Base-by-base conservation (phyloP, 2,797 vertebrate genomes). In the Ctenochaetus hawaiiensis region DNA sequence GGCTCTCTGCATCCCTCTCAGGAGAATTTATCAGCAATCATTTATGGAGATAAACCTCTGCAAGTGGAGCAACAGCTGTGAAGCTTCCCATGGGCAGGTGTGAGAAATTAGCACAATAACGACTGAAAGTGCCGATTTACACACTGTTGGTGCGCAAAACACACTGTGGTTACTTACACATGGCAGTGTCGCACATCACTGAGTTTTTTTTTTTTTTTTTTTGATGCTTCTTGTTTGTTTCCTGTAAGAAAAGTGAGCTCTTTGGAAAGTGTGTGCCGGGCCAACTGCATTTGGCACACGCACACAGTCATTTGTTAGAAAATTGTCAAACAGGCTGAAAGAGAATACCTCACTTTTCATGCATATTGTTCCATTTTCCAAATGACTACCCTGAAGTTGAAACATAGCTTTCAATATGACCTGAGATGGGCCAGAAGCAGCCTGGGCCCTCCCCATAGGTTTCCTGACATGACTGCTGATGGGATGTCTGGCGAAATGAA, bases 21-120 rank as follows among this genome's bases (percentile, higher is more conserved):
- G 72, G 89, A 82, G 92, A 87, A 89, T 93, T 90, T 85, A 91
- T 93, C 92, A 90, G 90, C 91, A 91, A 92, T 93, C 91, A 93
- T 89, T 92, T 92, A 91, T 91, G 90, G 86, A 91, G 88, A 93
- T 93, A 91, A 91, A 93, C 87, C 20, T 44, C 87, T 87, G 76
- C 85, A 88, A 93, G 85, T 86, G 78, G 84, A 91, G 88, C 85
- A 93, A 90, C 92, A 93, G 92, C 92, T 93, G 93, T 83, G 91
- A 88, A 90, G 83, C 87, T 88, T 90, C 91, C 91, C 81, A 67
- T 80, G 88, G 90, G 90, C 89, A 93, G 90, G 88, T 93, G 90
- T 87, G 84, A 90, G 84, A 85, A 93, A 92, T 92, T 92, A 91
- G 87, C 88, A 89, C 92, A 88, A 87, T 91, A 89, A 90, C 61